A percentile compares a stretch with the other conserved stretches of the same genome.
These are phyloP conservation scores for Yponomeuta plumbellus DNA, from an alignment of 2,888 invertebrate species.

Conservation along the genomic window DNA sequence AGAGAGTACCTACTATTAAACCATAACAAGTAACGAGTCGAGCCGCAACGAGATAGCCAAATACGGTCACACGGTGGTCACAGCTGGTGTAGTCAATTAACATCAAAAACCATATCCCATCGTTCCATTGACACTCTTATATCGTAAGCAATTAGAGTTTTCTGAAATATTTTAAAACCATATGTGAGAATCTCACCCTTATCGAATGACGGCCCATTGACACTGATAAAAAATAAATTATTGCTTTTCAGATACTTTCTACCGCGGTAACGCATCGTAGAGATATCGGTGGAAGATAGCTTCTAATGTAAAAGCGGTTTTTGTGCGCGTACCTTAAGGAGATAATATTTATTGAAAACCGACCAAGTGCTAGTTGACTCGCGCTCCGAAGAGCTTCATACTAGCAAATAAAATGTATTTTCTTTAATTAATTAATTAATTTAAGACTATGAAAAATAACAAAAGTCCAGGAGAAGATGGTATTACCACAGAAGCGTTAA, in stretches of 20 bases:
- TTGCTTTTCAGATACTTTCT: neutral
- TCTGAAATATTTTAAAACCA: neutral
- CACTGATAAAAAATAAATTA: neutral
- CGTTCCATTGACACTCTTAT: too few relatives aligned
- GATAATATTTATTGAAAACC: too few relatives aligned
- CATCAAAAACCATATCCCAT: too few relatives aligned
- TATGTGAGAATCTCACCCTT: neutral
- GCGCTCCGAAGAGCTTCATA: neutral
- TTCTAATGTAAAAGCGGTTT: neutral
- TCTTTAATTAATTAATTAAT: too few relatives aligned
- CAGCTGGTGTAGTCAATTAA: too few relatives aligned
- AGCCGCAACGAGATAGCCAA: neutral
- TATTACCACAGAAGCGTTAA: too few relatives aligned
- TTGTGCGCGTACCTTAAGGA: neutral
- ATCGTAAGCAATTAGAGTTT: neutral
- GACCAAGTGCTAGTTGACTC: neutral
- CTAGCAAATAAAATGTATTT: too few relatives aligned
- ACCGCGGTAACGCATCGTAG: neutral
- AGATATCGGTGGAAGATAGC: neutral
- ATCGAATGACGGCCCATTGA: neutral
- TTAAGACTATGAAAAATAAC: too few relatives aligned
- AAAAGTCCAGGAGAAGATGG: too few relatives aligned
- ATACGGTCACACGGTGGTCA: neutral
- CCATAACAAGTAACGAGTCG: neutral
- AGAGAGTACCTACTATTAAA: neutral